Conservation (phyloP, 1,140 invertebrate species). For the Plectus sambesii region DNA sequence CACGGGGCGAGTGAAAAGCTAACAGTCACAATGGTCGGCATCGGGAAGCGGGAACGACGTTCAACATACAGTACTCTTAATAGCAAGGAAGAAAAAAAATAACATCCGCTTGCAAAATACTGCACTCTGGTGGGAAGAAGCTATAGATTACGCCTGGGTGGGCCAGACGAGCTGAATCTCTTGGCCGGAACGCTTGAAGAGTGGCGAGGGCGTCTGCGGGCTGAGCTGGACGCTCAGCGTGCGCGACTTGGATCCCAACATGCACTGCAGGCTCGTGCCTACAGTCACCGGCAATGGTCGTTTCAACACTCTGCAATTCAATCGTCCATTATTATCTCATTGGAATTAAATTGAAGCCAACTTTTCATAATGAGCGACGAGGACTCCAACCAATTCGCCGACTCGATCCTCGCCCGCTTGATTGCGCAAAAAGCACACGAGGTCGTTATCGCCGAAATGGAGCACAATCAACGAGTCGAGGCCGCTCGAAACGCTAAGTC, state of each 20-base stretch:
- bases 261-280: conserved; percentile 12
- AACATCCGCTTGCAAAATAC: too few relatives aligned
- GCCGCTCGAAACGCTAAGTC: conserved; percentile 65
- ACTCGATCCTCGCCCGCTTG: conserved; percentile 50
- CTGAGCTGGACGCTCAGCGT: conserved; percentile 18
- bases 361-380: conserved; percentile 47
- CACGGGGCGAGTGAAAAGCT: too few relatives aligned
- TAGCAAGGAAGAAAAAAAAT: too few relatives aligned
- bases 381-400: conserved; percentile 74
- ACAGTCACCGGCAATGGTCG: conserved; percentile 14
- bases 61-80: too few relatives aligned
- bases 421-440: conserved; percentile 65
- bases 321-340: background rate
- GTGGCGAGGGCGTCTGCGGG: conserved; percentile 10
- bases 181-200: conserved; percentile 23
- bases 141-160: too few relatives aligned
- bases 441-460: conserved; percentile 77
- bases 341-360: conserved; percentile 15
- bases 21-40: too few relatives aligned
- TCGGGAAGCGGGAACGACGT: too few relatives aligned
- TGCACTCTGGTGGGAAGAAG: too few relatives aligned
- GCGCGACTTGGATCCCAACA: conserved; percentile 15
- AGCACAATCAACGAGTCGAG: conserved; percentile 77
- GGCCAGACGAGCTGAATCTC: conserved; percentile 24
- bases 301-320: conserved; percentile 12